Base-by-base conservation (phyloP, 2,888 invertebrate species). In the Macrosoma leucophasiata region DNA sequence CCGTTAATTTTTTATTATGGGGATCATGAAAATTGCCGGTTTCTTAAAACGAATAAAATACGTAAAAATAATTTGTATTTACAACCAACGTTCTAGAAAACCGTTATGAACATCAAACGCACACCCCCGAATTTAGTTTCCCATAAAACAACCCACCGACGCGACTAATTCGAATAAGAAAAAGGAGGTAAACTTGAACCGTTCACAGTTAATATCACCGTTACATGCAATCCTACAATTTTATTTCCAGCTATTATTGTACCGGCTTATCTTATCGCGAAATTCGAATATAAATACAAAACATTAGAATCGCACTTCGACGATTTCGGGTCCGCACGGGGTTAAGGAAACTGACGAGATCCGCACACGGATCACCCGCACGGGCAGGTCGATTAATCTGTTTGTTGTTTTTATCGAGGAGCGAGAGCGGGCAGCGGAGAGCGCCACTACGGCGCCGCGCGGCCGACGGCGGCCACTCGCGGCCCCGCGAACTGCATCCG, bases 171-270 rank as follows among this genome's bases (percentile, higher is more conserved):
- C n/a, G n/a, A n/a, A n/a, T n/a, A n/a, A 67, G 65, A 73, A 71
- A 67, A 71, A 66, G 57, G 66, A 62, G 62, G 63, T 59, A 73
- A 77, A 73, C 67, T 77, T 70, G 62, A 67, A 70, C 58, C 54
- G 59, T 68, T 72, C 73, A 69, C 69, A 61, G 73, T 63, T 79
- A 81, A 82, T 79, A 76, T 67, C 75, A 69, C 70, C 64, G 65
- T 75, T 75, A 75, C 79, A 79, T 78, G 78, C 79, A 72, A 79
- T 79, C 69, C 67, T 62, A 75, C 74, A 75, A 82, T 79, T 82
- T 79, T 71, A 81, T 79, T 81, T 66, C 63, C 51, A 62, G 68
- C 68, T 75, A 73, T 73, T 76, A 75, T 64, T 63, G 67, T 67
- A 69, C 58, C 54, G 54, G 60, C 62, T 75, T 74, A 77, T 74